Percentiles rank a stretch among this genome's conserved stretches.
Conservation (phyloP, 2,888 invertebrate species). For the Thera britannica region DNA sequence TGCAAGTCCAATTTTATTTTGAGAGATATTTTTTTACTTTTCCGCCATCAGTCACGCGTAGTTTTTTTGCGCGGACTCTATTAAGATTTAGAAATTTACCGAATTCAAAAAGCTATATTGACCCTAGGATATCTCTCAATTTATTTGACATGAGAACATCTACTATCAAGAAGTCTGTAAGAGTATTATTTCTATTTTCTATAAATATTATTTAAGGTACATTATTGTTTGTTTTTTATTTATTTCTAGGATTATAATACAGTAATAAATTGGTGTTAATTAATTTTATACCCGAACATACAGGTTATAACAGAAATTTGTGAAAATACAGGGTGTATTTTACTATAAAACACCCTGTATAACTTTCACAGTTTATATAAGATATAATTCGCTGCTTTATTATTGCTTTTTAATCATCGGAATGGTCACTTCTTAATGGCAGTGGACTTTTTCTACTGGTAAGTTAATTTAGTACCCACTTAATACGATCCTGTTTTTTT, state of each 20-base stretch:
- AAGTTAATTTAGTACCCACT: slow-evolving; percentile 6
- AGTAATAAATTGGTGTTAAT: slow-evolving; percentile 13
- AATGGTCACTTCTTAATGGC: slow-evolving; percentile 43
- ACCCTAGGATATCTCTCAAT: neutral
- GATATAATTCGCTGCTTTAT: slow-evolving; percentile 37
- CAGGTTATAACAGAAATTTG: slow-evolving; percentile 5
- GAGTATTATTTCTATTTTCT: slow-evolving; percentile 6
- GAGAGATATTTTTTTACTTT: no score
- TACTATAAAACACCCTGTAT: slow-evolving; percentile 8
- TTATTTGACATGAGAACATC: neutral
- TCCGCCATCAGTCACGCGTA: no score
- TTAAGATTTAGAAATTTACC: slow-evolving; percentile 9
- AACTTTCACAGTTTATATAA: slow-evolving; percentile 14
- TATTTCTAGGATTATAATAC: slow-evolving; percentile 19
- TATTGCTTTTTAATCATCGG: slow-evolving; percentile 43
- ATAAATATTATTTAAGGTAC: slow-evolving; percentile 22
- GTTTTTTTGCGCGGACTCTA: neutral
- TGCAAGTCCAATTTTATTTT: no score
- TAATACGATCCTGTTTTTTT: neutral
- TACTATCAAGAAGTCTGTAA: slow-evolving; percentile 7
- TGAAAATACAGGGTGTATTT: slow-evolving; percentile 7
- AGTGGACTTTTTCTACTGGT: slow-evolving; percentile 34
- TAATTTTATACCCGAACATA: slow-evolving; percentile 16
- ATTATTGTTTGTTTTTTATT: slow-evolving; percentile 22
- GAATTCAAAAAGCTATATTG: neutral